Percentiles rank a stretch among this genome's conserved stretches.
These are phyloP conservation scores for Corythucha ciliata DNA, from an alignment of 2,888 invertebrate species.

Conservation along the genomic window DNA sequence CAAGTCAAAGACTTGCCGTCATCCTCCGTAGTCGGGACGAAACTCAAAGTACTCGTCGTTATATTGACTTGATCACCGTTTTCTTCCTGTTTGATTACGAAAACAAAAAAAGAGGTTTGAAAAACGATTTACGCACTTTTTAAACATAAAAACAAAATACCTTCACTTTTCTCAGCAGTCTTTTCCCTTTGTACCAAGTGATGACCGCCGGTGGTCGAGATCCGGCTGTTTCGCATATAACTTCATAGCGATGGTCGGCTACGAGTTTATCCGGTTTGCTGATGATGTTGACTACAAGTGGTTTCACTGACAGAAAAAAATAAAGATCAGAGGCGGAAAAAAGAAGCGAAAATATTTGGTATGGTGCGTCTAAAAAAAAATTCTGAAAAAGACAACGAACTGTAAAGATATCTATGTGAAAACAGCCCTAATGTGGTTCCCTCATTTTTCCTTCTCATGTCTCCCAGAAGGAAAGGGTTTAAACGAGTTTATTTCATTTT, in stretches of 20 bases:
- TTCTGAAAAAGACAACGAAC: too few species aligned
- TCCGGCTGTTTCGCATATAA: slow-evolving; percentile 74
- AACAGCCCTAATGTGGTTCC: too few species aligned
- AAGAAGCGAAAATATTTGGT: too few species aligned
- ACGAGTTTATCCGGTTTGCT: slow-evolving; percentile 58
- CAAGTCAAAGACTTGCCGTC: slow-evolving; percentile 82
- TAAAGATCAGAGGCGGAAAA: too few species aligned
- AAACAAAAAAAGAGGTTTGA: too few species aligned
- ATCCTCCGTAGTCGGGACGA: slow-evolving; percentile 80
- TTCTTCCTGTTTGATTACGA: slow-evolving; percentile 27
- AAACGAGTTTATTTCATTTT: too few species aligned
- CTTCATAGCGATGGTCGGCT: slow-evolving; percentile 73
- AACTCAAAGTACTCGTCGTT: slow-evolving; percentile 76
- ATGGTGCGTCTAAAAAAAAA: too few species aligned
- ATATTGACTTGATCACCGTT: slow-evolving; percentile 55
- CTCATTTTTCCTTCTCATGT: too few species aligned
- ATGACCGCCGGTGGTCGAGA: slow-evolving; percentile 77
- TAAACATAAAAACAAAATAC: slow-evolving; percentile 44
- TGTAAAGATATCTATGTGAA: too few species aligned
- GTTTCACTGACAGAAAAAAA: slow-evolving; percentile 55
- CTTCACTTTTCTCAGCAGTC: slow-evolving; percentile 65
- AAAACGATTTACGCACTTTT: background rate
- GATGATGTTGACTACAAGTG: slow-evolving; percentile 68
- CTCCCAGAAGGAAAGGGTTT: too few species aligned
- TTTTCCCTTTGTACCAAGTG: slow-evolving; percentile 82